Percentiles rank a stretch among this genome's conserved stretches.
phyloP scores from a whole-genome alignment of 2,797 vertebrate species.

The Macropus fuliginosus region DNA sequence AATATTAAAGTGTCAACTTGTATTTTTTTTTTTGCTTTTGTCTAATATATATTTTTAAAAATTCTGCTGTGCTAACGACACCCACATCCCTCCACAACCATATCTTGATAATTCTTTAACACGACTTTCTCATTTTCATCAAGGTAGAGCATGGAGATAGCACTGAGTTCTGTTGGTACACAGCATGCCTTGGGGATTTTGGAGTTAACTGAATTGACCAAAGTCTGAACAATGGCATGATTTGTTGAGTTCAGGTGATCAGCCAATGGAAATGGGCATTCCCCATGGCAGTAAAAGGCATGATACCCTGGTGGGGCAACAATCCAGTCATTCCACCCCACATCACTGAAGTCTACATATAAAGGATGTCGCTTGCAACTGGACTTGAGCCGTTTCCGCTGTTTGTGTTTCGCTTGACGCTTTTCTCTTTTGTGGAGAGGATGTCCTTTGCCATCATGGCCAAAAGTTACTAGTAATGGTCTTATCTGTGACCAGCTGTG shows the following conservation, averaged over 20 bases:
- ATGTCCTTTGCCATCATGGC: conserved; percentile 95
- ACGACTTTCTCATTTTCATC: conserved; percentile 99
- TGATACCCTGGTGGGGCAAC: conserved; percentile 98
- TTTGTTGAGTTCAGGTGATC: conserved; percentile 99
- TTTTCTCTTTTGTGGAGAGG: conserved; percentile 95
- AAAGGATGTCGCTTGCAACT: conserved; percentile 96
- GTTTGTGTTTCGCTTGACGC: conserved; percentile 93
- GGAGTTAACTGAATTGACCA: conserved; percentile 99
- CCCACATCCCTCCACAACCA: conserved; percentile 99
- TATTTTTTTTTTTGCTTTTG: conserved; percentile 66
- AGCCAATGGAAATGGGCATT: conserved; percentile 97
- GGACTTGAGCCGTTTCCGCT: conserved; percentile 93
- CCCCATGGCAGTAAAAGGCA: conserved; percentile 98
- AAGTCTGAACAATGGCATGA: conserved; percentile 98
- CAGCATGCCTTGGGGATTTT: conserved; percentile 99
- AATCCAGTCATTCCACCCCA: conserved; percentile 99
- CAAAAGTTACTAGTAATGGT: conserved; percentile 96
- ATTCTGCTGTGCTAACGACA: conserved; percentile 92
- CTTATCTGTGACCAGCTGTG: conserved; percentile 95
- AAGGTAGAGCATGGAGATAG: conserved; percentile 98
- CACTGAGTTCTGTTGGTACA: conserved; percentile 98
- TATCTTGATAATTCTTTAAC: conserved; percentile 99
- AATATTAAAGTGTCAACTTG: conserved; percentile 94
- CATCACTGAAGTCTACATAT: conserved; percentile 99
- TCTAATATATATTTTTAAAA: conserved; percentile 51